Percentiles rank a stretch among this genome's conserved stretches.
These are phyloP conservation scores for Belonocnema kinseyi DNA, from an alignment of 1,140 invertebrate genomes.

Conservation along the genomic window DNA sequence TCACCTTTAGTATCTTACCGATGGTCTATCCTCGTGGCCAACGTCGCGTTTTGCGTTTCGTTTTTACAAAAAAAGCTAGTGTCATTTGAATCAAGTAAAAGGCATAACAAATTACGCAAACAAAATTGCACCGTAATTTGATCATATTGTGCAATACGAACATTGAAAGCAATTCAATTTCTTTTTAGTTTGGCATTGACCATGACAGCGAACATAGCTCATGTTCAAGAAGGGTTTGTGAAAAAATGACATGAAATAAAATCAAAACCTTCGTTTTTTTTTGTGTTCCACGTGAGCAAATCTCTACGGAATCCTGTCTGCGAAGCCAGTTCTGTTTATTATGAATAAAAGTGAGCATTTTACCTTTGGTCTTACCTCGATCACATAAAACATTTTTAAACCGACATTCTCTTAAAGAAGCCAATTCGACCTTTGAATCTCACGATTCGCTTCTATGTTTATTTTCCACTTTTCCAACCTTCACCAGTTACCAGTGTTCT, in stretches of 20 bases:
- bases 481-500: background rate
- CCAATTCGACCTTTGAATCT: background rate
- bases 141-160: too few species aligned
- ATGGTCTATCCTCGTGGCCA: conserved; percentile 57
- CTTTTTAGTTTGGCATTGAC: too few species aligned
- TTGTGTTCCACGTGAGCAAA: conserved; percentile 32
- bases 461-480: background rate
- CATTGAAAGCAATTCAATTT: too few species aligned
- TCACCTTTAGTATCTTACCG: conserved; percentile 63
- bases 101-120: too few species aligned
- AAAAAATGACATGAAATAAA: too few species aligned
- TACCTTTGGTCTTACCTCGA: background rate
- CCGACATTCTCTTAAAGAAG: background rate
- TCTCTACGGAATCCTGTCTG: background rate
- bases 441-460: background rate
- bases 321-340: conserved; percentile 44
- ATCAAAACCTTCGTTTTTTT: too few species aligned
- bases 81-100: too few species aligned
- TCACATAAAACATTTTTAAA: background rate
- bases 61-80: conserved; percentile 1
- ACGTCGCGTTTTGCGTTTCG: conserved; percentile 53
- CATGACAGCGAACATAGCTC: too few species aligned
- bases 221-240: too few species aligned
- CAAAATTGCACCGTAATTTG: too few species aligned
- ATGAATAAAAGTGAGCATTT: conserved; percentile 57